Evolutionary conservation across 2,797 vertebrate species (phyloP), one percentile per base, ranked within the genome.

Genomic region (Taeniopygia guttata): DNA sequence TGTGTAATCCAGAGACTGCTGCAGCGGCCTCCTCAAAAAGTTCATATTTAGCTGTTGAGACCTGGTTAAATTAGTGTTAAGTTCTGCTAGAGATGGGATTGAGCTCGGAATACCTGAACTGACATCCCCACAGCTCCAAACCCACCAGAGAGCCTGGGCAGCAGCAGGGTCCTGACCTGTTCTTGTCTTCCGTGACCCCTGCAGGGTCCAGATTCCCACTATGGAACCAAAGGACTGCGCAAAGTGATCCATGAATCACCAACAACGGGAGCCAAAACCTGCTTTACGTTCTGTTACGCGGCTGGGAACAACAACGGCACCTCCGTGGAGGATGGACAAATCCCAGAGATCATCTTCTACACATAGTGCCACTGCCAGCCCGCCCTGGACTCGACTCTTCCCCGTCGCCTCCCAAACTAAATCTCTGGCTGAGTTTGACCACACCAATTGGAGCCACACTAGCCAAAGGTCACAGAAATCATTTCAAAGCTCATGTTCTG

Each of bases 271-370:
- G 98, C 98, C 94, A 99, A 99, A 97, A 99, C 99, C 8, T 99
- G 99, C 52, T 99, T 99, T 92, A 98, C 99, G 16, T 99, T 99
- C 97, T 99, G 99, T 87, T 99, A 99, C 5, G 99, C 99, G 2
- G 99, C 99, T 7, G 99, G 99, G 74, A 99, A 99, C 94, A 99
- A 99, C 97, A 99, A 99, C 2, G 99, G 99, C 95, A 99, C 99
- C 0, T 99, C 99, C 0, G 99, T 99, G 97, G 99, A 99, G 96
- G 99, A 99, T 7, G 99, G 99, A 89, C 99, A 99, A 97, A 99
- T 99, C 94, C 99, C 99, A 10, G 99, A 99, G 97, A 98, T 99
- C 96, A 99, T 99, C 96, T 99, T 99, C 98, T 99, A 99, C 97
- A 99, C 98, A 97, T 99, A 99, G 97, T 97, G 63, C 77, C 29